These are phyloP conservation scores for Dendrocincla tyrannina DNA, from an alignment of 2,797 vertebrate genomes.

Conservation along the genomic window DNA sequence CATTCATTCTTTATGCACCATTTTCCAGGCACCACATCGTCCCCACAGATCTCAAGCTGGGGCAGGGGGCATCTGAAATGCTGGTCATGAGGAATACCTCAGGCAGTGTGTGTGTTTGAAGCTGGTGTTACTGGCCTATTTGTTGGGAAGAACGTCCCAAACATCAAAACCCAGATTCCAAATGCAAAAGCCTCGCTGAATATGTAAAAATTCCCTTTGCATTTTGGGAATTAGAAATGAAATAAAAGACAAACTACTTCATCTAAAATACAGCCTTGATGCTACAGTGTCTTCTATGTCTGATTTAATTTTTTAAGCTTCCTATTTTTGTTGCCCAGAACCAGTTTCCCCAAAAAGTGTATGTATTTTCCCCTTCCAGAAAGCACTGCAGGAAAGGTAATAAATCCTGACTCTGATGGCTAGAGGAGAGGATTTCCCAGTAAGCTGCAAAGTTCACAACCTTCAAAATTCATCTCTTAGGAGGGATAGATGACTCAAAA, in stretches of 20 bases:
- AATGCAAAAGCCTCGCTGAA: background rate
- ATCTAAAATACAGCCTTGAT: background rate
- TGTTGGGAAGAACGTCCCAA: background rate
- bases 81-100: background rate
- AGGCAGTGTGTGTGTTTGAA: background rate
- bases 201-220: background rate
- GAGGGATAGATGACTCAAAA: background rate
- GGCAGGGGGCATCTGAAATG: background rate
- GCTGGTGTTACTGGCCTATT: background rate
- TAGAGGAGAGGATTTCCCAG: background rate
- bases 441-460: slow-evolving; percentile 14
- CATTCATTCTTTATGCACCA: background rate
- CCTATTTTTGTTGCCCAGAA: background rate
- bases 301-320: background rate
- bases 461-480: slow-evolving; percentile 3
- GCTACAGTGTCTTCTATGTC: background rate
- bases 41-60: background rate
- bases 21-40: background rate
- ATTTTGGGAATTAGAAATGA: background rate
- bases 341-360: background rate
- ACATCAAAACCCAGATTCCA: background rate
- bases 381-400: background rate
- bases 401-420: background rate
- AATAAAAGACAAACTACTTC: background rate
- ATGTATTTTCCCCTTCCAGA: background rate